Conservation (phyloP, 2,797 vertebrate species). For the Rhodeus uyekii region DNA sequence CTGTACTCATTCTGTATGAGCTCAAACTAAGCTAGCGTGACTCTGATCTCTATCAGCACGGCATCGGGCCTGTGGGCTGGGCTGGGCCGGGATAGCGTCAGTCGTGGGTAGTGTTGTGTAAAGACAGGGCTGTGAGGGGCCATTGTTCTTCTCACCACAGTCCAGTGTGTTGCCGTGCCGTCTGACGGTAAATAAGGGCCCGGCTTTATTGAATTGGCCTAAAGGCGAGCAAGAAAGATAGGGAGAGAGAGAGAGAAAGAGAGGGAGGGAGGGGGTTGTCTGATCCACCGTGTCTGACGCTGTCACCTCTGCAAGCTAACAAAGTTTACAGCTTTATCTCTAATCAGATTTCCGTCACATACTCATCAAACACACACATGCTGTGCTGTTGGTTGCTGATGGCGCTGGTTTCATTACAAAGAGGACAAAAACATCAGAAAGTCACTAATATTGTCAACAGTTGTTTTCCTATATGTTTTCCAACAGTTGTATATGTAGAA, state of each 20-base stretch:
- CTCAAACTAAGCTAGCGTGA: constrained; percentile 38
- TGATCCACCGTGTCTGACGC: constrained; percentile 33
- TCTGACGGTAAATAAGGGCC: constrained; percentile 62
- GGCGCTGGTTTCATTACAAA: neutral
- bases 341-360: constrained; percentile 53
- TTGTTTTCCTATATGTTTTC: no score
- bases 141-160: constrained; percentile 63
- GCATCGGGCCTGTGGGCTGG: constrained; percentile 20
- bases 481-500: no score
- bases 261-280: constrained; percentile 4
- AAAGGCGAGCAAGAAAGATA: constrained; percentile 19
- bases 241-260: constrained; percentile 32
- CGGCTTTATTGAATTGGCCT: constrained; percentile 60
- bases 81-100: constrained; percentile 30
- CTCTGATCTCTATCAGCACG: constrained; percentile 29
- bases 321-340: constrained; percentile 57
- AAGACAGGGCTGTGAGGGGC: constrained; percentile 58
- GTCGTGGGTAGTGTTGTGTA: constrained; percentile 46
- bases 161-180: constrained; percentile 58
- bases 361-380: constrained; percentile 35
- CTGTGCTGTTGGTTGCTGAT: constrained; percentile 5
- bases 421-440: constrained; percentile 9
- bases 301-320: constrained; percentile 49
- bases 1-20: constrained; percentile 24
- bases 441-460: neutral